These are phyloP conservation scores for Leptopilina clavipes DNA, from an alignment of 1,140 invertebrate genomes.

Conservation along the genomic window DNA sequence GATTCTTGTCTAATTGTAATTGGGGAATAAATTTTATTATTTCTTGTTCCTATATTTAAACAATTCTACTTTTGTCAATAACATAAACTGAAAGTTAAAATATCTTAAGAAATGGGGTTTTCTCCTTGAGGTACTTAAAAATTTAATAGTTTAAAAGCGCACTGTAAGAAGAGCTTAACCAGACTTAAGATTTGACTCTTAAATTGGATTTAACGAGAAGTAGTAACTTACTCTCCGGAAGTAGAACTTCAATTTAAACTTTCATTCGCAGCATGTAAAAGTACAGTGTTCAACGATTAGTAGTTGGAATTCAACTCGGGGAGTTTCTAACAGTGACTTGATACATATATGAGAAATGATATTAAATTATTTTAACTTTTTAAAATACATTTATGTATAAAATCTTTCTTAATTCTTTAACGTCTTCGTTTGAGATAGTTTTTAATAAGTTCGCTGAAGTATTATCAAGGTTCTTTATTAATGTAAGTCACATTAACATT, in stretches of 20 bases:
- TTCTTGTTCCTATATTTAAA: too few species aligned
- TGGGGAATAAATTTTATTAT: too few species aligned
- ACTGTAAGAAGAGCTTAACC: background rate
- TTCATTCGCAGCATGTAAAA: background rate
- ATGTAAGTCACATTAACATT: too few species aligned
- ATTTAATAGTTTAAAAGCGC: slow-evolving; percentile 6
- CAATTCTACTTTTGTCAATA: too few species aligned
- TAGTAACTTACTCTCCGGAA: background rate
- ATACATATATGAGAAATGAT: background rate
- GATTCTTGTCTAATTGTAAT: too few species aligned
- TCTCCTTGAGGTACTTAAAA: background rate
- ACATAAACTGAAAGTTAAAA: too few species aligned
- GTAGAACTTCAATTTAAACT: background rate
- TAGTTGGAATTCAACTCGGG: background rate
- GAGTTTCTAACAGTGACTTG: background rate
- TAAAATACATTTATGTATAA: too few species aligned
- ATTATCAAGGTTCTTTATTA: too few species aligned
- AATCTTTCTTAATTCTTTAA: too few species aligned
- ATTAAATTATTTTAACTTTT: background rate
- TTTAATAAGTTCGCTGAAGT: too few species aligned
- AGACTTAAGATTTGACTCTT: slow-evolving; percentile 13
- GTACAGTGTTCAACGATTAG: background rate
- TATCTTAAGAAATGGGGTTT: background rate
- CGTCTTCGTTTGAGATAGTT: too few species aligned
- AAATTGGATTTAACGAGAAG: background rate